A percentile compares a stretch with the other conserved stretches of the same genome.
Evolutionary conservation across 2,888 invertebrate genomes (phyloP).

Genomic region (Acanthosepion lycidas): DNA sequence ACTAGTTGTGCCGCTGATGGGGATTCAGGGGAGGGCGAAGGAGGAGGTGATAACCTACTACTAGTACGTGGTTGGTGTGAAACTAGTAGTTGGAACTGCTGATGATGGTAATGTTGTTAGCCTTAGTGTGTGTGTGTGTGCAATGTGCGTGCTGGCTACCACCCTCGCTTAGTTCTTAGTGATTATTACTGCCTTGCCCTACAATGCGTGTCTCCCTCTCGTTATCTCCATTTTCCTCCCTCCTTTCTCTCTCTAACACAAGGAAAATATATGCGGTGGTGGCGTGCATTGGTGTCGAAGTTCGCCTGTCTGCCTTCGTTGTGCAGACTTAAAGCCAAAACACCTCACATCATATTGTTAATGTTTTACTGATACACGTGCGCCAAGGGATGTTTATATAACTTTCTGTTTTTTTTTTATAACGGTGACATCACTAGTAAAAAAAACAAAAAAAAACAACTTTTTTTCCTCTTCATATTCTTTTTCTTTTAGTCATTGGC

Average conservation of each 20-base stretch:
- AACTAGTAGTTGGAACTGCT: slow-evolving; percentile 22
- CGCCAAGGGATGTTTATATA: not conserved
- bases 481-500: no score
- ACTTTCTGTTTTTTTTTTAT: no score
- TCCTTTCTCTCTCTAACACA: not conserved
- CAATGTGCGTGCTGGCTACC: slow-evolving; percentile 24
- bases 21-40: not conserved
- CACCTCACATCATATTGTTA: not conserved
- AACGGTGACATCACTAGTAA: no score
- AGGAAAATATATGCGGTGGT: not conserved
- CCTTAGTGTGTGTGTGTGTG: not conserved
- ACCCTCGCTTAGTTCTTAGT: slow-evolving; percentile 4
- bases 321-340: not conserved
- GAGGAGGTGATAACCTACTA: not conserved
- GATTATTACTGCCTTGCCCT: slow-evolving; percentile 6
- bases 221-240: not conserved
- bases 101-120: not conserved
- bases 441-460: no score
- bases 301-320: not conserved
- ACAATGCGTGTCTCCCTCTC: not conserved
- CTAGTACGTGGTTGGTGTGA: not conserved
- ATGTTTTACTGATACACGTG: not conserved
- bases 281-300: not conserved
- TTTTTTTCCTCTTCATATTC: no score
- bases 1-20: not conserved